Evolutionary conservation across 2,888 invertebrate species (phyloP), one percentile per base, ranked within the genome.

Genomic region (Epirrhoe tristata): DNA sequence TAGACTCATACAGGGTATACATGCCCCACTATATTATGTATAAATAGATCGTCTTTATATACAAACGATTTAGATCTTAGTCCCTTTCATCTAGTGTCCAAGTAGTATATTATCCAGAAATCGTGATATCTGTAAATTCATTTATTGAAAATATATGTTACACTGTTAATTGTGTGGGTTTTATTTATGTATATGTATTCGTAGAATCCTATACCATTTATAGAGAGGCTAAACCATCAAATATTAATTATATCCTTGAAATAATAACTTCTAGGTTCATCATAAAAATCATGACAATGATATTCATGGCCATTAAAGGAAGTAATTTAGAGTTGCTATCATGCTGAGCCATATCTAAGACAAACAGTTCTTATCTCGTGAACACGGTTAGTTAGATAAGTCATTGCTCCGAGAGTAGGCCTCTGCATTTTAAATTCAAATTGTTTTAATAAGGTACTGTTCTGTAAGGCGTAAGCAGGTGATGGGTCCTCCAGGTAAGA

Each of bases 71-170:
- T 79, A 73, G 68, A 69, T 60, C 69, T 67, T 67, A 78, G 72
- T 31, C 70, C 76, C 77, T 77, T 67, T 77, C 75, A 78, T 75
- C 75, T 77, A 79, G 77, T 69, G 71, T 78, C 76, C 80, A 81
- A 78, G 78, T 87, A 85, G 81, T 78, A 66, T 83, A 85, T 83
- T 86, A 84, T 83, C 85, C 79, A 81, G 80, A 79, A 81, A 86
- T 67, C 82, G 88, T 91, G 88, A 90, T 91, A 90, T 88, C 82
- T 92, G 91, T 90, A 91, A 87, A 88, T 83, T 88, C 89, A 90
- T 89, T 86, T 88, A 86, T 87, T 86, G 84, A 86, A 86, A 92
- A 93, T 93, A 93, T 91, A 93, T 91, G 91, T 91, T 92, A 91
- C 86, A 86, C 83, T 87, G 89, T 92, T 91, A 79, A 63, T 83